These are phyloP conservation scores for Mayetiola destructor DNA, from an alignment of 2,888 invertebrate species.

Conservation along the genomic window DNA sequence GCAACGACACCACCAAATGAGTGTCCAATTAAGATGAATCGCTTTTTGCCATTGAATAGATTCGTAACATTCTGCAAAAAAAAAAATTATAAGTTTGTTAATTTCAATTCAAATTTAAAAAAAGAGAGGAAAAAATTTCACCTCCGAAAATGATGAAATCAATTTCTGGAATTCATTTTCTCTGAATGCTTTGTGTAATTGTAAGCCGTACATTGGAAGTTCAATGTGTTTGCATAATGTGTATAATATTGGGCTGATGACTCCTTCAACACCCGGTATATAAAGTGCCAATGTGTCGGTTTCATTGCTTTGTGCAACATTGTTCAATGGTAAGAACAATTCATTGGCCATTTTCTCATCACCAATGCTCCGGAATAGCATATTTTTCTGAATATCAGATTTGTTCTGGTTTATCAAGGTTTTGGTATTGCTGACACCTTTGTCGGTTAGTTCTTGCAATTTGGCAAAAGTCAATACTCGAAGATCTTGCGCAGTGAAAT, in stretches of 20 bases:
- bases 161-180: not conserved
- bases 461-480: conserved; percentile 56
- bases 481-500: conserved; percentile 73
- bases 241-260: conserved; percentile 28
- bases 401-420: not conserved
- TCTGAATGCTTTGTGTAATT: not conserved
- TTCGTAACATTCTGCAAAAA: not conserved
- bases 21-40: conserved; percentile 69
- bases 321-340: conserved; percentile 32
- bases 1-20: conserved; percentile 73
- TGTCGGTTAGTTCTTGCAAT: conserved; percentile 26
- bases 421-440: conserved; percentile 19
- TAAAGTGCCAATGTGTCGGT: conserved; percentile 30
- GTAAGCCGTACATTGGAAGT: not conserved
- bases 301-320: not conserved
- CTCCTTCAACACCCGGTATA: conserved; percentile 47
- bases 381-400: not conserved
- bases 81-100: not conserved
- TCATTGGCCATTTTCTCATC: conserved; percentile 11
- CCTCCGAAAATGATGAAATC: conserved; percentile 20
- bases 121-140: conserved; percentile 38
- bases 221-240: conserved; percentile 44
- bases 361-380: not conserved
- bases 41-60: conserved; percentile 19
- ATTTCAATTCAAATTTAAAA: not conserved